phyloP scores from a whole-genome alignment of 2,797 vertebrate species.

The Amphiprion clarkii region DNA sequence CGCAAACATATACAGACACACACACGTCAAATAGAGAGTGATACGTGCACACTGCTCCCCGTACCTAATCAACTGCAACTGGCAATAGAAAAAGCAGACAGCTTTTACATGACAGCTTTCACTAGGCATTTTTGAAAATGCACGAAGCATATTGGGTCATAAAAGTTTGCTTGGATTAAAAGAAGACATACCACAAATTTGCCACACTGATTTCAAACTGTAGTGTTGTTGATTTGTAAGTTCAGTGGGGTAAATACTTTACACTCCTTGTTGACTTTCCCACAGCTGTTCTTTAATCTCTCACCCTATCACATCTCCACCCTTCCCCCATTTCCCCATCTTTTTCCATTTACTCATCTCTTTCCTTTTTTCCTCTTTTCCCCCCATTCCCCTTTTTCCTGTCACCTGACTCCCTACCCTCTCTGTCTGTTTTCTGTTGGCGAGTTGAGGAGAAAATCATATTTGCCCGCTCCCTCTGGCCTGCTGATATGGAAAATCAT shows the following conservation, averaged over 20 bases:
- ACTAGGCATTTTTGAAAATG: slow-evolving; percentile 33
- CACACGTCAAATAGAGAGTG: slow-evolving; percentile 24
- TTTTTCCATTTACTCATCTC: slow-evolving; percentile 66
- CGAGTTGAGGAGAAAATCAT: slow-evolving; percentile 82
- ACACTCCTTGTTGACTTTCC: slow-evolving; percentile 45
- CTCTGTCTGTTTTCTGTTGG: slow-evolving; percentile 81
- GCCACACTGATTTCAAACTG: slow-evolving; percentile 42
- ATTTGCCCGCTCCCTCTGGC: slow-evolving; percentile 82
- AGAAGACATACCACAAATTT: slow-evolving; percentile 13
- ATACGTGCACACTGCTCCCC: slow-evolving; percentile 26
- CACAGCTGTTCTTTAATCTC: slow-evolving; percentile 59
- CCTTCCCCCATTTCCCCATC: slow-evolving; percentile 45
- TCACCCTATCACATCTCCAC: slow-evolving; percentile 28
- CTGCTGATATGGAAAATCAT: slow-evolving; percentile 86
- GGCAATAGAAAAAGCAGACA: slow-evolving; percentile 22
- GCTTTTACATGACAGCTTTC: slow-evolving; percentile 29
- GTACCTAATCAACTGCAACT: slow-evolving; percentile 34
- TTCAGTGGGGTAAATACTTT: slow-evolving; percentile 27
- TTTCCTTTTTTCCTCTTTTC: slow-evolving; percentile 29
- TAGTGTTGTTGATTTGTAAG: slow-evolving; percentile 30
- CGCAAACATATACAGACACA: slow-evolving; percentile 11
- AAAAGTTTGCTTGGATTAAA: slow-evolving; percentile 28
- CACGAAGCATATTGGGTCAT: neutral
- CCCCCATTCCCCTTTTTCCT: slow-evolving; percentile 53
- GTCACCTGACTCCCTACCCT: slow-evolving; percentile 54